Conservation (phyloP, 2,113 vertebrate genomes). For the Brienomyrus brachyistius region DNA sequence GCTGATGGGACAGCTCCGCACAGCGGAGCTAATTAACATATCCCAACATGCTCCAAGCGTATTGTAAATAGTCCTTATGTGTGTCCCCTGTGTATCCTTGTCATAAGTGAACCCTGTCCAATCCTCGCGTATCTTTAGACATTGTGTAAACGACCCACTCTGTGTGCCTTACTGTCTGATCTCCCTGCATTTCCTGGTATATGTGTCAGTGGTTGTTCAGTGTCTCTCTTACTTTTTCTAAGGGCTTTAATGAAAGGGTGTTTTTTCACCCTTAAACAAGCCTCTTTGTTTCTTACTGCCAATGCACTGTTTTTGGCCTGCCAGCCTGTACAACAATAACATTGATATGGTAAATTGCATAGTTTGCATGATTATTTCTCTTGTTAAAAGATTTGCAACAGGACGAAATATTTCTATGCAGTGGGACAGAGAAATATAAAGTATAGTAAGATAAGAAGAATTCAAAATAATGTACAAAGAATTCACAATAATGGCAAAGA, state of each 20-base stretch:
- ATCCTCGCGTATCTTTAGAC: not conserved
- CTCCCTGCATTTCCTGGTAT: not conserved
- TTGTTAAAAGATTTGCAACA: not conserved
- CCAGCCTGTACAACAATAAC: not conserved
- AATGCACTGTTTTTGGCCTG: not conserved
- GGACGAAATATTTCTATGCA: not conserved
- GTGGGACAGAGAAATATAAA: not conserved
- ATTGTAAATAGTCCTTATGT: not conserved
- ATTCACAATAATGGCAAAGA: no score
- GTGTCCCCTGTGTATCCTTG: not conserved
- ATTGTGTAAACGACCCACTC: not conserved
- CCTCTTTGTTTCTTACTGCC: not conserved
- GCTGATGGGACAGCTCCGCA: not conserved
- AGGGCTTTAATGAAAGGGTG: not conserved
- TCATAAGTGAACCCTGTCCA: not conserved
- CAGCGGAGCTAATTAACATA: not conserved
- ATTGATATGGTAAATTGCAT: not conserved
- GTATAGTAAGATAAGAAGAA: not conserved
- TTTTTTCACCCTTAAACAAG: not conserved
- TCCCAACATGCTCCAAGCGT: not conserved
- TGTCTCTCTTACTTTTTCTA: not conserved
- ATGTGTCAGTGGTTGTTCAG: not conserved
- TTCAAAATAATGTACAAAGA: no score
- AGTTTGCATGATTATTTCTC: not conserved
- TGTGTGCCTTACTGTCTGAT: not conserved